Evolutionary conservation across 2,113 vertebrate genomes (phyloP).

Genomic region (Pionites leucogaster): DNA sequence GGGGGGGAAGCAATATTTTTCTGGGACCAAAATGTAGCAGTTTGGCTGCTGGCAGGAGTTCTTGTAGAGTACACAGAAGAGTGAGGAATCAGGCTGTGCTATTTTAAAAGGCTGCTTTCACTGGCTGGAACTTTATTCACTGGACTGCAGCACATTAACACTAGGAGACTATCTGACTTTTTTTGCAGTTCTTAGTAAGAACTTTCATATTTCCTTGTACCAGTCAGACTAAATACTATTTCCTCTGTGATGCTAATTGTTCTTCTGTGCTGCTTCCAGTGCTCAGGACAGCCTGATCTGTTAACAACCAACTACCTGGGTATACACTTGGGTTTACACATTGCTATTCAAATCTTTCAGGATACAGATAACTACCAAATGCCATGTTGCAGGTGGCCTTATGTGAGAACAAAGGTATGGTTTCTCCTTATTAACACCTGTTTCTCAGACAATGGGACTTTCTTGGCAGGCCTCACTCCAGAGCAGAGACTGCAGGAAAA

Average conservation of each 20-base stretch:
- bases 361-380: background rate
- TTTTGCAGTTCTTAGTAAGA: background rate
- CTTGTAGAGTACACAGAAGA: background rate
- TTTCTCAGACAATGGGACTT: background rate
- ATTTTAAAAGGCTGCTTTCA: slow-evolving; percentile 47
- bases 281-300: background rate
- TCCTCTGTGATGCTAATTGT: background rate
- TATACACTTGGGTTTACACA: background rate
- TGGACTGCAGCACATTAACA: background rate
- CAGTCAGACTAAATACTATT: background rate
- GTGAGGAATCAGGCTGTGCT: background rate
- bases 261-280: background rate
- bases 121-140: background rate
- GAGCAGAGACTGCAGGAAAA: background rate
- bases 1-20: background rate
- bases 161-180: background rate
- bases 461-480: background rate
- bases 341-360: background rate
- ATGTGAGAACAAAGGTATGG: background rate
- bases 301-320: background rate
- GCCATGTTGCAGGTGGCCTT: background rate
- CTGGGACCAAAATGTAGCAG: background rate
- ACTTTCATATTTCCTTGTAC: background rate
- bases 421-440: background rate
- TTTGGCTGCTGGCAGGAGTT: background rate